Base-by-base conservation (phyloP, 1,140 invertebrate genomes). In the Mycetomoellerius zeteki region DNA sequence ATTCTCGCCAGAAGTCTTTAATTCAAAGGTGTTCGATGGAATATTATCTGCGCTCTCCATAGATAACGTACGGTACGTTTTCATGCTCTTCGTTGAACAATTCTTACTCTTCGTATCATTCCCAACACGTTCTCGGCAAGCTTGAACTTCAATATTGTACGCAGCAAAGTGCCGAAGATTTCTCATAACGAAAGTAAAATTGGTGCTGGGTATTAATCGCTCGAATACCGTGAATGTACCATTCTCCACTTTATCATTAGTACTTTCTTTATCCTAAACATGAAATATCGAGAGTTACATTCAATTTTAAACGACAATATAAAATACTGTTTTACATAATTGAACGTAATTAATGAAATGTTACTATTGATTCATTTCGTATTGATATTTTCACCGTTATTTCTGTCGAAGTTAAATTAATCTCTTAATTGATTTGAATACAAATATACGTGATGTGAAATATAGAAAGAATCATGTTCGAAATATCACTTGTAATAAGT, bases 71-170 rank as follows among this genome's bases (percentile, higher is more conserved):
- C 97, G 97, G 85, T 93, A 93, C 8, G 93, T 95, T 60, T 92
- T 94, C 81, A 95, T 94, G 24, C 93, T 95, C 86, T 94, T 95
- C 2, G 93, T 94, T 14, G 95, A 95, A 85, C 96, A 96, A 58
- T 91, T 91, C 3, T 92, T 88, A 5, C 1, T 81, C 14, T 90
- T 56, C 0, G 86, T 90, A 62, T 95, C 94, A 69, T 96, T 93
- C 62, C 91, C 92, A 0, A 94, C 93, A 92, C 94, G 93, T 81
- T 97, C 96, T 12, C 98, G 96, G 86, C 98, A 98, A 3, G 97
- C 98, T 93, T 96, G 96, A 33, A 98, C 95, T 69, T 95, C 96
- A 50, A 98, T 96, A 47, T 96, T 96, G 93, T 98, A 98, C 33
- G 95, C 94, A 0, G 97, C 96, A 93, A 96, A 98, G 94, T 98